Conservation (phyloP, 2,797 vertebrate genomes). For the Diplodus puntazzo region DNA sequence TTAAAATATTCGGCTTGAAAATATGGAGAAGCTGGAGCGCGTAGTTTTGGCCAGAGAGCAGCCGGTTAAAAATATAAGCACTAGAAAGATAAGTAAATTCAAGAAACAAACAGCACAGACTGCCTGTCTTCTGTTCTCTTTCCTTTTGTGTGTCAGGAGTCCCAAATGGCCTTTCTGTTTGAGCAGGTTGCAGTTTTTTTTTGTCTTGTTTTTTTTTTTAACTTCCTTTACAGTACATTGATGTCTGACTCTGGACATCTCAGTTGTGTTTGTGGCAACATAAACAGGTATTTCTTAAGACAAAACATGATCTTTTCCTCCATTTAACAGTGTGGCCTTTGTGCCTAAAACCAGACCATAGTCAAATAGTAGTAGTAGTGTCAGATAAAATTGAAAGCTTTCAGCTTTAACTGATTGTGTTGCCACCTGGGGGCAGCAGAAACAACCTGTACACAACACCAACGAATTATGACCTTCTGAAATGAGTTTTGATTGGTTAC, state of each 20-base stretch:
- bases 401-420: background rate
- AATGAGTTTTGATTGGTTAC: background rate
- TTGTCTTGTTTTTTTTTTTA: background rate
- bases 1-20: conserved; percentile 27
- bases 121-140: background rate
- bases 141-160: background rate
- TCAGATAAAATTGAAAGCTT: background rate
- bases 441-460: background rate
- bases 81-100: conserved; percentile 1
- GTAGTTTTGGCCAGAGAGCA: conserved; percentile 23
- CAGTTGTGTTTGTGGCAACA: no score
- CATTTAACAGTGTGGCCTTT: no score
- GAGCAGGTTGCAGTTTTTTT: background rate
- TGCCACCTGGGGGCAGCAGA: background rate
- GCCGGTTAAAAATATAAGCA: background rate
- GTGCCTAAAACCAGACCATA: background rate
- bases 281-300: no score
- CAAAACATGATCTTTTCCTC: no score
- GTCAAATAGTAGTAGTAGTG: background rate
- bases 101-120: background rate
- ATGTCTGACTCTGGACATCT: background rate
- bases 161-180: background rate
- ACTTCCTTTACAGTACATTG: background rate
- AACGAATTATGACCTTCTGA: background rate
- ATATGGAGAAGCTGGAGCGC: conserved; percentile 11